Percentiles rank a stretch among this genome's conserved stretches.
Evolutionary conservation across 1,140 invertebrate genomes (phyloP).

Genomic region (Papilio helenus): DNA sequence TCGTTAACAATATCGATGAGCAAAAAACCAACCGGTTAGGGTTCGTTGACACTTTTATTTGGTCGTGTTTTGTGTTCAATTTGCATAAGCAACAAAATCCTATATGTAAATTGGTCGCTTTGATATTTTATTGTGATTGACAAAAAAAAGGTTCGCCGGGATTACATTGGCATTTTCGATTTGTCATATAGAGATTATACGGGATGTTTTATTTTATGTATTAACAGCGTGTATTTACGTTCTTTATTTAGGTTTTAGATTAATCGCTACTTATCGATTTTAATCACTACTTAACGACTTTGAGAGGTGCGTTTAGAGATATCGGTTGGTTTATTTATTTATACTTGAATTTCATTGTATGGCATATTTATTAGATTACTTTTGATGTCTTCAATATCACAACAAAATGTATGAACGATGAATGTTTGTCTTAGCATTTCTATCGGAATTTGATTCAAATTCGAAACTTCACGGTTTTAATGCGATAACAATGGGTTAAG

Average conservation of each 20-base stretch:
- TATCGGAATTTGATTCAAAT: not conserved
- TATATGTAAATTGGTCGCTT: slow-evolving; percentile 30
- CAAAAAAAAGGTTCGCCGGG: slow-evolving; percentile 16
- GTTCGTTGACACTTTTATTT: slow-evolving; percentile 47
- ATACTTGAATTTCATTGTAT: not conserved
- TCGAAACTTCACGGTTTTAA: not conserved
- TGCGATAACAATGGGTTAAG: not conserved
- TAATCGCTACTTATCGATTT: no score
- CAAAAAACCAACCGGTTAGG: slow-evolving; percentile 43
- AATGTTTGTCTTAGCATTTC: not conserved
- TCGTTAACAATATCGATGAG: slow-evolving; percentile 9
- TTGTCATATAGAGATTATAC: not conserved
- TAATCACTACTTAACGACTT: no score
- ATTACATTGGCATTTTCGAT: not conserved
- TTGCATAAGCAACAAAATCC: slow-evolving; percentile 31
- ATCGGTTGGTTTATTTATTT: not conserved
- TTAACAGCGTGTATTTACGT: not conserved
- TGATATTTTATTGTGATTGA: slow-evolving; percentile 35
- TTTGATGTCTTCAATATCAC: not conserved
- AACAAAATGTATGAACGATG: not conserved
- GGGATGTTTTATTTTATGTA: not conserved
- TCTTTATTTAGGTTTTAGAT: not conserved
- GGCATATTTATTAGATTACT: not conserved
- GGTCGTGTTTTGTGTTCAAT: slow-evolving; percentile 31
- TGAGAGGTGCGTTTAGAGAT: no score